Conservation (phyloP, 2,113 vertebrate genomes). For the Raja brachyura region DNA sequence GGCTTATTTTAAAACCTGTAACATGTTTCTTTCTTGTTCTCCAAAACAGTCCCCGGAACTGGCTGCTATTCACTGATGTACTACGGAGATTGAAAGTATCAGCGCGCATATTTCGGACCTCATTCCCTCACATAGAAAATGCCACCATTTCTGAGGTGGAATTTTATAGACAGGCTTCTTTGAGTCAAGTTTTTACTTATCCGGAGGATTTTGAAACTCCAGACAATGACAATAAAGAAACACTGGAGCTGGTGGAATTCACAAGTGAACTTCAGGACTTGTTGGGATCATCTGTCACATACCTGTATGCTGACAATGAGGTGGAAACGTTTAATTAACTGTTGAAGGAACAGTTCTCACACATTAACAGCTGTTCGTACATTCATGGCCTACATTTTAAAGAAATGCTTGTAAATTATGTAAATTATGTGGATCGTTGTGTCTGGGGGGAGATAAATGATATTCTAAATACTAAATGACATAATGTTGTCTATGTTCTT, state of each 20-base stretch:
- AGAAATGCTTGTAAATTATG: conserved; percentile 28
- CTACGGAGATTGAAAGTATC: conserved; percentile 81
- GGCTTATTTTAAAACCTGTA: background rate
- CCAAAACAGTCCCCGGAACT: conserved; percentile 75
- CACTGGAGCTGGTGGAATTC: conserved; percentile 86
- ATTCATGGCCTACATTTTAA: conserved; percentile 14
- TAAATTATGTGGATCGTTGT: conserved; percentile 35
- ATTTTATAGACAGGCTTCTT: conserved; percentile 83
- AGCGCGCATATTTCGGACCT: conserved; percentile 75
- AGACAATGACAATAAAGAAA: conserved; percentile 82
- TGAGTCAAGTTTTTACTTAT: conserved; percentile 83
- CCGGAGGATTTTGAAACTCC: conserved; percentile 79
- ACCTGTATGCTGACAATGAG: conserved; percentile 62
- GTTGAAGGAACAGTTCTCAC: conserved; percentile 53
- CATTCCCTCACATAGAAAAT: conserved; percentile 81
- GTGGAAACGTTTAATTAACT: conserved; percentile 45
- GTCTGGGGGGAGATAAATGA: conserved; percentile 16
- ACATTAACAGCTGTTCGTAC: conserved; percentile 8
- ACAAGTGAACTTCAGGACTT: conserved; percentile 78
- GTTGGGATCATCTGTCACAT: conserved; percentile 80
- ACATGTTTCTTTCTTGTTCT: conserved; percentile 18
- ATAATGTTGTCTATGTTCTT: conserved; percentile 59
- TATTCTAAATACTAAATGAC: conserved; percentile 62
- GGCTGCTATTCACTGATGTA: conserved; percentile 84
- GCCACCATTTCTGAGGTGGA: conserved; percentile 82